Percentiles rank a stretch among this genome's conserved stretches.
These are phyloP conservation scores for Siderastrea siderea DNA, from an alignment of 92 coral and sea anemone species.

Conservation along the genomic window DNA sequence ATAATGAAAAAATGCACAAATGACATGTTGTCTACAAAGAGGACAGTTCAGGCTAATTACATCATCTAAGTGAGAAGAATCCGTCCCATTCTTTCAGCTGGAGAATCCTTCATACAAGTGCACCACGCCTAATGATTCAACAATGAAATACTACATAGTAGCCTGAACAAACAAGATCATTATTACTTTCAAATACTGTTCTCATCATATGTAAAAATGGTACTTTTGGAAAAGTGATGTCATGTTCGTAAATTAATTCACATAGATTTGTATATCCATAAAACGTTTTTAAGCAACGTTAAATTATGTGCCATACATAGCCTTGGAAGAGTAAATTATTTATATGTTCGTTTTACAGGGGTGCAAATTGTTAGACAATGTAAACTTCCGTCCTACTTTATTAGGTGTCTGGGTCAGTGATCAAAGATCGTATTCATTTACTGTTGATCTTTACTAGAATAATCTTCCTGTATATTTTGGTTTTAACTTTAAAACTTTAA, in stretches of 20 bases:
- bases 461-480: background rate
- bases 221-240: background rate
- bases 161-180: no score
- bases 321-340: background rate
- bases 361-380: background rate
- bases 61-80: no score
- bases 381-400: no score
- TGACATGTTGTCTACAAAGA: no score
- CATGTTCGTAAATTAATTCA: background rate
- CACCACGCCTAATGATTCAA: no score
- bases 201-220: background rate
- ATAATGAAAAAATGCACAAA: no score
- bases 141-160: no score
- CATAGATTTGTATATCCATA: background rate
- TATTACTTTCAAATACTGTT: no score
- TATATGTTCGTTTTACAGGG: background rate
- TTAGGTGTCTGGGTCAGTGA: background rate
- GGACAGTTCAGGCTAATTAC: no score
- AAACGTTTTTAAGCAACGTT: background rate
- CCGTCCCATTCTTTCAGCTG: no score
- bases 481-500: background rate
- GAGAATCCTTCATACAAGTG: no score
- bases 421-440: conserved; percentile 1
- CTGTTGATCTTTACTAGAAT: background rate
- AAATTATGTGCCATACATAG: background rate